Evolutionary conservation across 2,113 vertebrate species (phyloP).

Genomic region (Desmodus rotundus): DNA sequence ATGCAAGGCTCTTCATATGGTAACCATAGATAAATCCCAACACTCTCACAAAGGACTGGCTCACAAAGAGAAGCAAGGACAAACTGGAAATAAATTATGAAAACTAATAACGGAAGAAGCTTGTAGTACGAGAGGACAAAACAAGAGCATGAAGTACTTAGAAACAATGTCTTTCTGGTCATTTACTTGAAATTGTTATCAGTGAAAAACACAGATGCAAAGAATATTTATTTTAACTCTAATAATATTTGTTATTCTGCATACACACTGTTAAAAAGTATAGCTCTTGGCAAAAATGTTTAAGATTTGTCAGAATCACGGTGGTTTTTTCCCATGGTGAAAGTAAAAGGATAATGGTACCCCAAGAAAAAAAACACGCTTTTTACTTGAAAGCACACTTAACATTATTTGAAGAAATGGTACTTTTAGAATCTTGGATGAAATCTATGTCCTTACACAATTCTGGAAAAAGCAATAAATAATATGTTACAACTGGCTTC

Average conservation of each 20-base stretch:
- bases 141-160: background rate
- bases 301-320: constrained; percentile 32
- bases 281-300: constrained; percentile 27
- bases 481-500: background rate
- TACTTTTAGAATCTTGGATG: background rate
- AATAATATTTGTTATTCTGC: constrained; percentile 6
- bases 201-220: background rate
- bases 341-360: background rate
- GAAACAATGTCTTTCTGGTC: background rate
- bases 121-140: background rate
- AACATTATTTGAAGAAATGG: background rate
- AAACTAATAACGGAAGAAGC: background rate
- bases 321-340: background rate
- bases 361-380: background rate
- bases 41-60: background rate
- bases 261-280: constrained; percentile 5
- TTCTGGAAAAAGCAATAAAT: background rate
- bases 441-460: background rate
- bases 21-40: background rate
- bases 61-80: background rate
- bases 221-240: background rate
- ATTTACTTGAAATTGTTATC: background rate
- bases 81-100: background rate
- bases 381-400: background rate
- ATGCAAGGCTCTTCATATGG: background rate